Evolutionary conservation across 2,113 vertebrate species (phyloP), one percentile per base, ranked within the genome.

Genomic region (Prochilodus magdalenae): DNA sequence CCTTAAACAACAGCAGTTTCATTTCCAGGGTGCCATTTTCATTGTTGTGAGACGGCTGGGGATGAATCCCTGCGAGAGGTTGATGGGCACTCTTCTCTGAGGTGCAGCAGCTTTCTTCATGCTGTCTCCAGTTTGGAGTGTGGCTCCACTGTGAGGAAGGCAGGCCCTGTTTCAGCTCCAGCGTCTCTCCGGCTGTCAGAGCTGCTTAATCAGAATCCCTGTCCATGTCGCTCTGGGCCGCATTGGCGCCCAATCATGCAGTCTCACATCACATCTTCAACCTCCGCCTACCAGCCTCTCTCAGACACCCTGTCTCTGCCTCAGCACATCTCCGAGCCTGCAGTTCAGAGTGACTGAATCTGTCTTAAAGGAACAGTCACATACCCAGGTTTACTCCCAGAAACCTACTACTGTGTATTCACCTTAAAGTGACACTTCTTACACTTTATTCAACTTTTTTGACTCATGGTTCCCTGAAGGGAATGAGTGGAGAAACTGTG

Each of bases 101-200:
- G 27, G 16, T 65, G 2, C 62, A 30, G 59, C 60, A 63, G 60
- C 10, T 29, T 63, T 63, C 24, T 26, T 20, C 33, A 62, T 15
- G 14, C 14, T 20, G 8, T 33, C 55, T 60, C 55, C 36, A 14
- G 29, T 36, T 30, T 20, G 18, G 13, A 30, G 27, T 16, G 1
- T 65, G 27, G 29, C 4, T 65, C 27, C 27, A 15, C 62, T 65
- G 27, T 65, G 62, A 65, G 65, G 65, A 66, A 18, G 11, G 4
- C 63, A 33, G 65, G 18, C 7, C 62, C 30, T 36, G 20, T 36
- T 36, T 33, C 30, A 67, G 65, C 29, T 1, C 30, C 22, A 33
- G 65, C 30, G 33, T 30, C 62, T 77, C 75, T 40, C 13, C 4
- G 22, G n/a, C 51, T 70, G 77, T 71, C 77, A 26, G 22, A 36